These are phyloP conservation scores for Halotydeus destructor DNA, from an alignment of 1,140 invertebrate species.

Conservation along the genomic window DNA sequence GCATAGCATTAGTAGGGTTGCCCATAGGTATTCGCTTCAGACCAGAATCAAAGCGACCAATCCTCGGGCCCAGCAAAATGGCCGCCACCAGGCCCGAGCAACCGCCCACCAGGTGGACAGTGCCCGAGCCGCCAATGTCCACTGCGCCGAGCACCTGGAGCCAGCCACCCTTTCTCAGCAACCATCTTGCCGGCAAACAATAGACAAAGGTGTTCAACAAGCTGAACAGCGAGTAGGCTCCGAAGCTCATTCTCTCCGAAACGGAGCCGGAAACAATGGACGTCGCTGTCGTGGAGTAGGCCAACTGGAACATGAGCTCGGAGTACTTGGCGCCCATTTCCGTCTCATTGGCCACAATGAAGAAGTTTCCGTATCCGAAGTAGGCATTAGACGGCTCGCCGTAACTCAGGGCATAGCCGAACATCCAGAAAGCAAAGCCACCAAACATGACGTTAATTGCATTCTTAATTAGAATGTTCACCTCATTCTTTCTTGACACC, in stretches of 20 bases:
- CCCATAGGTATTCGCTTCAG: slow-evolving; percentile 16
- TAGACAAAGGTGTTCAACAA: slow-evolving; percentile 18
- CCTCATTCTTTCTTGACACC: slow-evolving; percentile 24
- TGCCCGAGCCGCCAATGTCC: slow-evolving; percentile 18
- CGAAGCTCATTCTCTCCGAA: slow-evolving; percentile 19
- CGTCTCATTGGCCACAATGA: slow-evolving; percentile 16
- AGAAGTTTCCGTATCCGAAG: slow-evolving; percentile 22
- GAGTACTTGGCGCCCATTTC: slow-evolving; percentile 23
- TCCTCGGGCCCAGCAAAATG: slow-evolving; percentile 22
- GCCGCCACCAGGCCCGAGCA: slow-evolving; percentile 23
- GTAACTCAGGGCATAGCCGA: slow-evolving; percentile 23
- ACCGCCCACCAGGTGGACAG: slow-evolving; percentile 25
- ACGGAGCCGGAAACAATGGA: slow-evolving; percentile 21
- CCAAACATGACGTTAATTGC: slow-evolving; percentile 24
- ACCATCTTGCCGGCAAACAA: slow-evolving; percentile 19
- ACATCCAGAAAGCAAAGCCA: slow-evolving; percentile 23
- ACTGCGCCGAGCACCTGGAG: slow-evolving; percentile 16
- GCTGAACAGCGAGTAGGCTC: slow-evolving; percentile 16
- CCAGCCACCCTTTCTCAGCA: slow-evolving; percentile 17
- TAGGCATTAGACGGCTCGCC: slow-evolving; percentile 16
- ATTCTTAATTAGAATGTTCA: slow-evolving; percentile 26
- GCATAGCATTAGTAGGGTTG: slow-evolving; percentile 20
- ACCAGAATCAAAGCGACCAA: slow-evolving; percentile 22
- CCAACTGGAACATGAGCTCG: slow-evolving; percentile 22
- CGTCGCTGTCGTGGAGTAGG: slow-evolving; percentile 17